These are phyloP conservation scores for Crotalus viridis DNA, from an alignment of 2,113 vertebrate species.

Conservation along the genomic window DNA sequence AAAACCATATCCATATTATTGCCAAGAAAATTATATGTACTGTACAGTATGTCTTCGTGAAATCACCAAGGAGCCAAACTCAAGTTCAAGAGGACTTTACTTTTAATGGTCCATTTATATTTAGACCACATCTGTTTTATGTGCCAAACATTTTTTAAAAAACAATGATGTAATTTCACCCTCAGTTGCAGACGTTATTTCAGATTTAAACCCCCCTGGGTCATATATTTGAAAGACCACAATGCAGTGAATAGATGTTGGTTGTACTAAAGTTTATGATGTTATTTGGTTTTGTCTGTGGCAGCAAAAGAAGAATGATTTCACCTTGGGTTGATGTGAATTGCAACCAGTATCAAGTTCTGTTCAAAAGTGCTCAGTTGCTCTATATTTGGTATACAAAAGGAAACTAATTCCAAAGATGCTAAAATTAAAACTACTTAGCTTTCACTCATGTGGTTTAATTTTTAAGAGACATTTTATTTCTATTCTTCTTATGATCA, in stretches of 20 bases:
- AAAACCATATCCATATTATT: background rate
- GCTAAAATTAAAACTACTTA: background rate
- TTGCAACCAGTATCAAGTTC: conserved; percentile 37
- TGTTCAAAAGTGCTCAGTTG: background rate
- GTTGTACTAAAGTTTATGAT: conserved; percentile 48
- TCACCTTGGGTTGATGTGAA: background rate
- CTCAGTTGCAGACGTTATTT: background rate
- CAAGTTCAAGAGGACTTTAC: background rate
- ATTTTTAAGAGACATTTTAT: background rate
- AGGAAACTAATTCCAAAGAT: background rate
- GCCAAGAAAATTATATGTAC: background rate
- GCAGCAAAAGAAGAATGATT: conserved; percentile 25
- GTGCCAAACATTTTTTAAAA: background rate
- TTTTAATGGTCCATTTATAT: background rate
- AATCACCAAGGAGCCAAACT: background rate
- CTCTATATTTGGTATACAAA: background rate
- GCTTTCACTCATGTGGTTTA: background rate
- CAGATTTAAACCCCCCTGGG: conserved; percentile 11
- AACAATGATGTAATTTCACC: background rate
- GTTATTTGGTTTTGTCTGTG: conserved; percentile 31
- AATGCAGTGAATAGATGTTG: conserved; percentile 58
- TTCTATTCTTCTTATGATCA: background rate
- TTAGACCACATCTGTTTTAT: background rate
- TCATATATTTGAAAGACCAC: conserved; percentile 38
- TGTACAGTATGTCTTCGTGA: background rate